Evolutionary conservation across 2,888 invertebrate genomes (phyloP).

Genomic region (Ecdyonurus torrentis): DNA sequence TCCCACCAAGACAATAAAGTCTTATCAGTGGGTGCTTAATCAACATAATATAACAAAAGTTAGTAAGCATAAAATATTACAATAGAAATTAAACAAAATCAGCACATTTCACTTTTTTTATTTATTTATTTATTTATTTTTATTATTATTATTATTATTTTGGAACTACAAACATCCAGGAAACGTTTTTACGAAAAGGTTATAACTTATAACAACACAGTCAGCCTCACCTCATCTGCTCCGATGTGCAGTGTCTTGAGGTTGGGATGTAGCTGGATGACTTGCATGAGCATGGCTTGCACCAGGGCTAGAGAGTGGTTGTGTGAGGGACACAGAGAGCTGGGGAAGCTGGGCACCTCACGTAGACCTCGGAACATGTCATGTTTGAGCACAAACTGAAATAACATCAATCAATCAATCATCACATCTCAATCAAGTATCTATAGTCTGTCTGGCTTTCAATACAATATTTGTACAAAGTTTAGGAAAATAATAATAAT

Average conservation of each 20-base stretch:
- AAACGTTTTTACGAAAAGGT: no score
- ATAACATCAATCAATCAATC: conserved; percentile 8
- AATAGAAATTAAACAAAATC: no score
- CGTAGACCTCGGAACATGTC: conserved; percentile 43
- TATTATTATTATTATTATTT: no score
- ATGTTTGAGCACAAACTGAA: conserved; percentile 55
- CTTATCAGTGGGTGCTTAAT: no score
- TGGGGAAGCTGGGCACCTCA: conserved; percentile 46
- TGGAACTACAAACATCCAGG: no score
- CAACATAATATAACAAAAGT: no score
- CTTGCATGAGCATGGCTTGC: conserved; percentile 51
- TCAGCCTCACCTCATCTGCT: conserved; percentile 53
- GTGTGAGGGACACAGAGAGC: conserved; percentile 57
- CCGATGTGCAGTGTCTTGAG: conserved; percentile 59
- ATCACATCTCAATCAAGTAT: background rate
- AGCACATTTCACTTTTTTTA: no score
- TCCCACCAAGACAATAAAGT: no score
- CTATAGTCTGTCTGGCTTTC: background rate
- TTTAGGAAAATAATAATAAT: conserved; percentile 3
- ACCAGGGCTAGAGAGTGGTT: conserved; percentile 42
- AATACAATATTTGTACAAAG: background rate
- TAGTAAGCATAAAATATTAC: no score
- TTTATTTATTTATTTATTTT: no score
- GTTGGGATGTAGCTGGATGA: conserved; percentile 44
- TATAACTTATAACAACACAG: no score